These are phyloP conservation scores for Aurelia aurita complex sp. Pacific DNA, from an alignment of 30 jellyfish, hydroid and myxozoan genomes.

Conservation along the genomic window DNA sequence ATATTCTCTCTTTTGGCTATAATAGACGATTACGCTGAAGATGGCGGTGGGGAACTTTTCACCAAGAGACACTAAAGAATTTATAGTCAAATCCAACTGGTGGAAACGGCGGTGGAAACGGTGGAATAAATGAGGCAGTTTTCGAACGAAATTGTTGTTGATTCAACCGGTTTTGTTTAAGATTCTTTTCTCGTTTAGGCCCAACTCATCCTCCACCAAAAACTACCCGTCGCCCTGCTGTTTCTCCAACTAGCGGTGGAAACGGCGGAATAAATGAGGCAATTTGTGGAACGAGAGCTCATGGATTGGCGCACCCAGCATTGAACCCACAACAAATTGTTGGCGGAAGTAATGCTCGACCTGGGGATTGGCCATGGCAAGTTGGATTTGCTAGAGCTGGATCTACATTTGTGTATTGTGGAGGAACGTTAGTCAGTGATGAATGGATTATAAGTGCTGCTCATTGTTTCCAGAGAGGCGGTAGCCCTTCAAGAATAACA, in stretches of 20 bases:
- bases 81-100: neutral
- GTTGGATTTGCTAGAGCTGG: conserved; percentile 48
- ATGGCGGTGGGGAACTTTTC: too few species aligned
- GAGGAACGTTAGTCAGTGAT: conserved; percentile 49
- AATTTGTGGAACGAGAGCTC: conserved; percentile 58
- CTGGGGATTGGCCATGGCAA: conserved; percentile 79
- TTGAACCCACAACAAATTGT: conserved; percentile 54
- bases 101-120: neutral
- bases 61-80: too few species aligned
- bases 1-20: too few species aligned
- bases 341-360: conserved; percentile 53
- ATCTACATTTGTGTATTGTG: conserved; percentile 48
- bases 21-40: too few species aligned
- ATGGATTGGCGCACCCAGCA: conserved; percentile 38
- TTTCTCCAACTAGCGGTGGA: conserved; percentile 2
- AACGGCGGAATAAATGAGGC: conserved; percentile 27
- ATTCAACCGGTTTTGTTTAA: neutral
- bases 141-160: conserved; percentile 19
- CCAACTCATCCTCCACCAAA: neutral
- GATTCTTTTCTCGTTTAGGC: conserved; percentile 45
- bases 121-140: conserved; percentile 9
- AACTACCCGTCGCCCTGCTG: neutral
- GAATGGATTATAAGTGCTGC: conserved; percentile 69
- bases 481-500: conserved; percentile 23
- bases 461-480: conserved; percentile 22